Base-by-base conservation (phyloP, 1,140 invertebrate species). In the Heliconius congener region DNA sequence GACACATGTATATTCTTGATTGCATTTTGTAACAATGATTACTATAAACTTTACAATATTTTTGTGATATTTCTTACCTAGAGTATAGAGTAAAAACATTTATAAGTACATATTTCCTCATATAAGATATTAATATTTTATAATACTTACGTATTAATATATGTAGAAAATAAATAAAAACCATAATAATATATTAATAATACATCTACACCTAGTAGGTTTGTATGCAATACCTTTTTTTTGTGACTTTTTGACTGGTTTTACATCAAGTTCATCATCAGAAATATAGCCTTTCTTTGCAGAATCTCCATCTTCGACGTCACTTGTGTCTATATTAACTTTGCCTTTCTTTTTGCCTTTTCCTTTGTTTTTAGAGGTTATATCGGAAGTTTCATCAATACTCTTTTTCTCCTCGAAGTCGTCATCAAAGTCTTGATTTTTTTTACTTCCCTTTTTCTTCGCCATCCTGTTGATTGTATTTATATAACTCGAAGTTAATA, bases 371-470 rank as follows among this genome's bases (percentile, higher is more conserved):
- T 95, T 95, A 85, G 94, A 95, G 93, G 94, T 95, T 95, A 95
- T 87, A 37, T 93, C 90, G 76, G 87, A 87, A 80, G 89, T 88
- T 78, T 93, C 91, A 79, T 83, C 82, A 70, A 78, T 81, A 42
- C 85, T 73, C 76, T 91, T 89, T 77, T 94, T 94, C 23, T 95
- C 95, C 50, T 95, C 95, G 71, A 95, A 92, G 81, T 96, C 96
- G 30, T 96, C 95, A 82, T 95, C 95, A 6, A 95, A 88, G 82
- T 95, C 95, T 84, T 95, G 93, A 78, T 95, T 96, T 86, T 96
- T 96, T 85, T 96, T 96, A 81, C 95, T 95, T 55, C 95, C 95
- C 83, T 95, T 95, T 88, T 96, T 96, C 88, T 96, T 96, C 13
- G 95, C 95, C 95, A 96, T 96, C 57, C 83, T 86, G 74, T 77